Evolutionary conservation across 2,888 invertebrate species (phyloP), one percentile per base, ranked within the genome.

Genomic region (Frankliniella intonsa): DNA sequence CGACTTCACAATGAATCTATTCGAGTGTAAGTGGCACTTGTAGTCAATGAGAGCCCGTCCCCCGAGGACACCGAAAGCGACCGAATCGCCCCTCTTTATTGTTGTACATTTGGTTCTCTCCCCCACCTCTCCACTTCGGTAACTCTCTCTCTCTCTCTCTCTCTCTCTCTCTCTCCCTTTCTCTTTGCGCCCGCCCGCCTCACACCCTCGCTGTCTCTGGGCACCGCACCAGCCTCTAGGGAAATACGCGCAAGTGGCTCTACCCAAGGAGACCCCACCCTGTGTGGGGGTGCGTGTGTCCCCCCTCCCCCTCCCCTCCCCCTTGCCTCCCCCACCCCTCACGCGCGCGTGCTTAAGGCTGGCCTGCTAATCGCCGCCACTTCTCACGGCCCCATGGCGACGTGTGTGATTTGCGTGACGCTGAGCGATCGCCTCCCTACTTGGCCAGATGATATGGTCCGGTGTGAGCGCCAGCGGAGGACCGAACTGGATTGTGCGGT

Each of bases 171-270:
- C n/a, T 65, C 65, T 65, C n/a, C 12, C 65, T n/a, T 19, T 65
- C n/a, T 65, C 65, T 65, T 19, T 65, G 14, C 19, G 14, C 5
- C 62, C 19, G 14, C 19, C 62, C 19, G 14, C 19, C 69, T 25
- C 69, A 25, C 22, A 9, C 69, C 12, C 69, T 0, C 25, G 22
- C 25, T 22, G 22, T 22, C 69, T 25, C 69, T 3, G 69, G 69
- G 22, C 9, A 11, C 69, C 22, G 22, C 22, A 22, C 9, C 69
- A n/a, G 19, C 17, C 69, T 76, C 69, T 12, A 76, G 69, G 69
- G 69, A 76, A 76, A 76, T 76, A 76, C 69, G n/a, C 22, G 22
- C 69, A 76, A 76, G 69, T 76, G 69, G 69, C 69, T 25, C n/a
- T n/a, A 62, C 62, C 62, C 62, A 62, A n/a, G 62, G 62, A 62